Evolutionary conservation across 2,113 vertebrate species (phyloP).

Genomic region (Gymnorhina tibicen): DNA sequence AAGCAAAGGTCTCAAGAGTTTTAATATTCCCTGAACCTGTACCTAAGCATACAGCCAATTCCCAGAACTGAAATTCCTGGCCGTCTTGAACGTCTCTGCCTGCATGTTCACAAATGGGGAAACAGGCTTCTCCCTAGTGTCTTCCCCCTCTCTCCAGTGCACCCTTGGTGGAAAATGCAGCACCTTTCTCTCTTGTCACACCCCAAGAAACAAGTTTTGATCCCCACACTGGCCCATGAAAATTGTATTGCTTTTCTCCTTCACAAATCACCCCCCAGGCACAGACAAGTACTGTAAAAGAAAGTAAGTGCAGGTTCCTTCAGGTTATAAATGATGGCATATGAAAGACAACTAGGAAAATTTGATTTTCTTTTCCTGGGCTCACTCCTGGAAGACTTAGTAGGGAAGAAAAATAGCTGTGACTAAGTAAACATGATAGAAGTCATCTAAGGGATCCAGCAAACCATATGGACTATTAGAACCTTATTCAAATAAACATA

Average conservation of each 20-base stretch:
- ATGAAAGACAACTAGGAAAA: slow-evolving; percentile 5
- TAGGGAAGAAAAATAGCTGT: slow-evolving; percentile 36
- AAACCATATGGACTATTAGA: not conserved
- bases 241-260: not conserved
- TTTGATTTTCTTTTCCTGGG: slow-evolving; percentile 9
- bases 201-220: not conserved
- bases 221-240: not conserved
- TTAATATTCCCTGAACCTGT: not conserved
- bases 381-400: not conserved
- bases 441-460: not conserved
- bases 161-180: not conserved
- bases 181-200: not conserved
- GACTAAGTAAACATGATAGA: slow-evolving; percentile 24
- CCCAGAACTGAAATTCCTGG: not conserved
- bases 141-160: not conserved
- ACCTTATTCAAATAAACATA: slow-evolving; percentile 25
- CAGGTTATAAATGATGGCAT: slow-evolving; percentile 22
- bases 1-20: not conserved
- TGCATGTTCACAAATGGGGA: not conserved
- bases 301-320: not conserved
- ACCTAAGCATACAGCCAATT: not conserved
- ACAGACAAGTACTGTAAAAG: not conserved
- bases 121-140: not conserved
- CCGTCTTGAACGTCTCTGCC: not conserved
- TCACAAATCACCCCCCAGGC: not conserved